A percentile compares a stretch with the other conserved stretches of the same genome.
Conservation (phyloP, 2,113 vertebrate species). For the Gymnorhina tibicen region DNA sequence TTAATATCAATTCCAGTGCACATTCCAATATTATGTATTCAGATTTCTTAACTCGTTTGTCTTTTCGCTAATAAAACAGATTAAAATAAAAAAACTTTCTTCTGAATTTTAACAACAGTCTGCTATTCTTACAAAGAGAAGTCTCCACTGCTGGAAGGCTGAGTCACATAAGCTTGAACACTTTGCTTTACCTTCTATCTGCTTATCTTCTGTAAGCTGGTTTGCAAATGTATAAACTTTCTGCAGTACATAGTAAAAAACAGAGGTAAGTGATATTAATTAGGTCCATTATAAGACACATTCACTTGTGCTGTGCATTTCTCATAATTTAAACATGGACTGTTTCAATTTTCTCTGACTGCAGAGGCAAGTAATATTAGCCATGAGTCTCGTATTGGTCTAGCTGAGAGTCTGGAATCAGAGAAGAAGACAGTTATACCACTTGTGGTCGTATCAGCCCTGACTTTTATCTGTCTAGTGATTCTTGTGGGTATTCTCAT, state of each 20-base stretch:
- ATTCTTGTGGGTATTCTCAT: conserved; percentile 92
- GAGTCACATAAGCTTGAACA: conserved; percentile 29
- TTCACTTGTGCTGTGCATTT: conserved; percentile 34
- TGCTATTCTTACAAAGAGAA: conserved; percentile 42
- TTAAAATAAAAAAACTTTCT: conserved; percentile 24
- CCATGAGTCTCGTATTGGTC: conserved; percentile 91
- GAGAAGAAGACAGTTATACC: conserved; percentile 89
- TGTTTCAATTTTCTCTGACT: conserved; percentile 76
- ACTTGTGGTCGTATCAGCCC: conserved; percentile 91
- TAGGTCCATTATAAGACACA: conserved; percentile 47
- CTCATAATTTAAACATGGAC: conserved; percentile 69
- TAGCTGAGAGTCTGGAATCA: conserved; percentile 81
- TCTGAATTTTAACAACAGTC: conserved; percentile 45
- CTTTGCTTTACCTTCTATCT: conserved; percentile 43
- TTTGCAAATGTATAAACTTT: conserved; percentile 62
- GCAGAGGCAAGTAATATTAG: conserved; percentile 97
- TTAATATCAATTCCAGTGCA: background rate
- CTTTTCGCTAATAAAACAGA: conserved; percentile 46
- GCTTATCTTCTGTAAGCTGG: conserved; percentile 62
- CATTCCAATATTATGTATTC: background rate
- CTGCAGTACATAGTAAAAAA: conserved; percentile 13
- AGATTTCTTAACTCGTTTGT: background rate
- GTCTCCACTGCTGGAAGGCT: conserved; percentile 30
- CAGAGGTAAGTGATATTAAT: conserved; percentile 68
- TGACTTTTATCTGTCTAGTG: conserved; percentile 90